Evolutionary conservation across 2,113 vertebrate species (phyloP), one percentile per base, ranked within the genome.

Genomic region (Albula goreensis): DNA sequence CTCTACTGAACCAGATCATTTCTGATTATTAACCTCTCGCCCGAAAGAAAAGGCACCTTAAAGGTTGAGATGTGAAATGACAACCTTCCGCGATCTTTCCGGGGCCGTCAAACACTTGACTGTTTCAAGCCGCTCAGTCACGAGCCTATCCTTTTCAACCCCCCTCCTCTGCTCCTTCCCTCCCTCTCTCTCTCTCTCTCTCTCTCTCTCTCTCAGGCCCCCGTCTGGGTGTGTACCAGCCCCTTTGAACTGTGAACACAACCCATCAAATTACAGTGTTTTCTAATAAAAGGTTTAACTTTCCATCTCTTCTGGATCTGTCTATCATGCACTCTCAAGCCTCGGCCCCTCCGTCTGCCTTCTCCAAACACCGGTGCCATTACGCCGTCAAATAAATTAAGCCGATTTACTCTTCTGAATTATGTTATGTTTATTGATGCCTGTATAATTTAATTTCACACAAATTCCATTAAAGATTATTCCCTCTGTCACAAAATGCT

Each of bases 381-480:
- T 96, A 95, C 92, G 93, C 92, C 92, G 87, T 91, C 95, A 95
- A 95, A 97, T 96, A 96, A 96, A 97, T 96, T 95, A 96, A 96
- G 95, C 94, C 94, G 95, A 95, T 96, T 96, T 96, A 96, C 95
- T 96, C 95, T 95, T 96, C 96, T 96, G 96, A 96, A 96, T 96
- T 95, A 96, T 95, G 96, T 96, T 96, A 96, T 96, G 96, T 96
- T 96, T 96, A 96, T 95, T 96, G 96, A 97, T 95, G 96, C 96
- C 95, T 93, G 92, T 93, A 94, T 96, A 96, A 97, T 97, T 97
- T 97, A 94, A 97, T 97, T 97, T 96, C 96, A 96, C 95, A 96
- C 96, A 96, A 96, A 97, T 96, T 96, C 96, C 96, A 97, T 97
- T 96, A 96, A 96, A 96, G 96, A 97, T 95, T 94, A 96, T 95